Evolutionary conservation across 1,140 invertebrate genomes (phyloP).

Genomic region (Ostrea edulis): DNA sequence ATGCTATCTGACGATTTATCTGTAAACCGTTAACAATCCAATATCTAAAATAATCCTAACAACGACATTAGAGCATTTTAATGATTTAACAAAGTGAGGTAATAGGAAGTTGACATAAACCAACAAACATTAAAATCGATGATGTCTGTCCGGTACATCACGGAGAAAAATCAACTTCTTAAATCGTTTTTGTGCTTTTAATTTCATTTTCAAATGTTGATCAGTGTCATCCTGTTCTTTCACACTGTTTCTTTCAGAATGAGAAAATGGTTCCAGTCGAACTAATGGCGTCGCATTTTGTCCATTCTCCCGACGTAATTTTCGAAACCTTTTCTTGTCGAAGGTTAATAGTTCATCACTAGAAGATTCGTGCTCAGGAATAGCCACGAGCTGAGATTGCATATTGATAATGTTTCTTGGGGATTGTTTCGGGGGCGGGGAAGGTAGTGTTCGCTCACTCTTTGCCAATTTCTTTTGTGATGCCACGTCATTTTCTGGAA

Average conservation of each 20-base stretch:
- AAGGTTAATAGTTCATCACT: not conserved
- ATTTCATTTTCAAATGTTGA: constrained; percentile 48
- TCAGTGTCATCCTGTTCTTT: constrained; percentile 44
- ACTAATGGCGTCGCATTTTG: constrained; percentile 5
- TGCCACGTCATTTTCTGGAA: constrained; percentile 59
- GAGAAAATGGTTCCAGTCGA: constrained; percentile 44
- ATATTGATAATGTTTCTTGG: constrained; percentile 50
- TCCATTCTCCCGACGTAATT: constrained; percentile 1
- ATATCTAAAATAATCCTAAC: not conserved
- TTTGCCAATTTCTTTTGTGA: constrained; percentile 25
- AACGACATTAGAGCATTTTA: not conserved
- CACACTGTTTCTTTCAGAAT: constrained; percentile 34
- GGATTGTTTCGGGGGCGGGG: constrained; percentile 53
- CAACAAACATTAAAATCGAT: constrained; percentile 31
- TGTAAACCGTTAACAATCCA: not conserved
- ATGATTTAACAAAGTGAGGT: constrained; percentile 23
- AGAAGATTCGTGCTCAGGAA: constrained; percentile 45
- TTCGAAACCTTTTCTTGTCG: constrained; percentile 40
- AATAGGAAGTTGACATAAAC: not conserved
- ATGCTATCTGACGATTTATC: not conserved
- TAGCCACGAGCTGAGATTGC: constrained; percentile 44
- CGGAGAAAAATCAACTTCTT: constrained; percentile 60
- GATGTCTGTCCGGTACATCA: constrained; percentile 56
- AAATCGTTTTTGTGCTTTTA: constrained; percentile 59
- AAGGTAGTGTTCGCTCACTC: constrained; percentile 41